These are phyloP conservation scores for Agriopis marginaria DNA, from an alignment of 2,888 invertebrate species.

Conservation along the genomic window DNA sequence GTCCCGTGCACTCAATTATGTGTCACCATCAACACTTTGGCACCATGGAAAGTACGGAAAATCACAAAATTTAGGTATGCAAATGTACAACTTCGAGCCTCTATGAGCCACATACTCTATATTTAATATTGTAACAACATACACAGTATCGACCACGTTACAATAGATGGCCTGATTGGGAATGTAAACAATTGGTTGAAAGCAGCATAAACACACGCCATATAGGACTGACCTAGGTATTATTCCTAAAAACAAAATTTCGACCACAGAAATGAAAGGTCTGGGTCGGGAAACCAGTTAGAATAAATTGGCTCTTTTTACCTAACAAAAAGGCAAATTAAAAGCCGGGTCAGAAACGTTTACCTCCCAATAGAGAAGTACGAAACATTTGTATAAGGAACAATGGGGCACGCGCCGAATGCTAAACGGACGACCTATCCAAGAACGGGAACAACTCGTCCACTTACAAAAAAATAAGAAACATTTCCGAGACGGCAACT, in stretches of 20 bases:
- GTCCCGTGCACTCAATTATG: no score
- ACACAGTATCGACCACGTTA: neutral
- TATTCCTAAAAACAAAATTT: slow-evolving; percentile 18
- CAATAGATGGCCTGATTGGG: slow-evolving; percentile 4
- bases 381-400: slow-evolving; percentile 39
- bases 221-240: slow-evolving; percentile 14
- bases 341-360: slow-evolving; percentile 26
- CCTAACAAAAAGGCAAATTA: slow-evolving; percentile 35
- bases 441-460: neutral
- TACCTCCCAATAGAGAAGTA: slow-evolving; percentile 39
- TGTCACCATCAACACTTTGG: neutral
- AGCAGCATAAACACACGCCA: neutral
- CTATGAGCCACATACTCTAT: neutral
- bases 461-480: slow-evolving; percentile 18
- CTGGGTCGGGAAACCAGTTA: slow-evolving; percentile 16
- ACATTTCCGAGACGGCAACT: slow-evolving; percentile 16
- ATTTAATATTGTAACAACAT: neutral
- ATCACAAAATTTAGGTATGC: neutral
- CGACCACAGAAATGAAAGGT: slow-evolving; percentile 6
- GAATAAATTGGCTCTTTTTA: slow-evolving; percentile 22
- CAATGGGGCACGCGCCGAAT: slow-evolving; percentile 36
- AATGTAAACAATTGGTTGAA: neutral
- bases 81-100: neutral
- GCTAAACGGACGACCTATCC: slow-evolving; percentile 21
- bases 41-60: neutral